Conservation (phyloP, 2,888 invertebrate species). For the Lycophotia porphyrea region DNA sequence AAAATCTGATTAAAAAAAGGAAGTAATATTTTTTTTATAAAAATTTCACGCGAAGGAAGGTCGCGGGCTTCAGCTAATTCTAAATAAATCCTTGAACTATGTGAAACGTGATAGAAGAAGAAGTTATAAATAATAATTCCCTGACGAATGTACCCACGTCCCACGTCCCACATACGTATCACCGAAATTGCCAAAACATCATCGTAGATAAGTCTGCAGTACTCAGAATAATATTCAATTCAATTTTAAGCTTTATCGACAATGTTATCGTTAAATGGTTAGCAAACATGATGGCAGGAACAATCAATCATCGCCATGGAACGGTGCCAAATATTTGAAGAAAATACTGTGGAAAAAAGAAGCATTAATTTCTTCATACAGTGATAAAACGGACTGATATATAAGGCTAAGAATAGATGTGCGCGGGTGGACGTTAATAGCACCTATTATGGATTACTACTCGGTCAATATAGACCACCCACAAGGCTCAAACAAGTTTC, state of each 20-base stretch:
- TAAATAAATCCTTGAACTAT: slow-evolving; percentile 4
- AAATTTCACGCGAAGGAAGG: too few relatives aligned
- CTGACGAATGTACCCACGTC: background rate
- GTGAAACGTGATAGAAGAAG: background rate
- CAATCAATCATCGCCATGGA: slow-evolving; percentile 67
- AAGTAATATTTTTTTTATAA: too few relatives aligned
- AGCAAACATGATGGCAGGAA: slow-evolving; percentile 51
- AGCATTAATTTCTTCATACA: slow-evolving; percentile 65
- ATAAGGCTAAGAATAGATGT: slow-evolving; percentile 64
- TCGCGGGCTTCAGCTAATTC: background rate
- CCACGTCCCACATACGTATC: background rate
- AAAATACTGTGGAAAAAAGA: slow-evolving; percentile 64
- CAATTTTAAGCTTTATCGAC: slow-evolving; percentile 35
- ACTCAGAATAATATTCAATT: slow-evolving; percentile 30
- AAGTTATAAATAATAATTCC: slow-evolving; percentile 18
- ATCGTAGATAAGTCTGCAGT: slow-evolving; percentile 30
- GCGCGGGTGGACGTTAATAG: slow-evolving; percentile 68
- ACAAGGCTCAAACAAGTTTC: slow-evolving; percentile 46
- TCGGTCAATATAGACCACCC: slow-evolving; percentile 59
- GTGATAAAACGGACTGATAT: slow-evolving; percentile 63
- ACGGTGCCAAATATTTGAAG: slow-evolving; percentile 67
- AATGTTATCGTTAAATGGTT: slow-evolving; percentile 47
- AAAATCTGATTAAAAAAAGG: too few relatives aligned
- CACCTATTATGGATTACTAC: slow-evolving; percentile 61
- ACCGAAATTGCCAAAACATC: slow-evolving; percentile 6